Evolutionary conservation across 2,113 vertebrate genomes (phyloP).

Genomic region (Sinocyclocheilus grahami): DNA sequence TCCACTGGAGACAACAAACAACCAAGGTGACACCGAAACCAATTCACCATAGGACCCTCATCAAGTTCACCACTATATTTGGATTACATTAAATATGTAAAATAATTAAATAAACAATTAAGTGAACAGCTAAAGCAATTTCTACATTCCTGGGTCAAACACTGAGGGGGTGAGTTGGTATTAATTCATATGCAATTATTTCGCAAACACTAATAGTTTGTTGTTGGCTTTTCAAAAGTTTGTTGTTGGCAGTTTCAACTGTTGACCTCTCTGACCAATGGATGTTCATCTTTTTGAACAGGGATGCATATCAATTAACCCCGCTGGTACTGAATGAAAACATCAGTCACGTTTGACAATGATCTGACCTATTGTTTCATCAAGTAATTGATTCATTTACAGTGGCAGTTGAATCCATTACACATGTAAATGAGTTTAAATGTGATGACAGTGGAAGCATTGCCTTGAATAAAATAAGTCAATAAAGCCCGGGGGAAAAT

Average conservation of each 20-base stretch:
- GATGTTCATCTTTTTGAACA: neutral
- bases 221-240: neutral
- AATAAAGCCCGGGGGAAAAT: neutral
- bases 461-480: neutral
- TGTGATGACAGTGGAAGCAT: neutral
- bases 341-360: neutral
- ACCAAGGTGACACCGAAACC: neutral
- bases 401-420: neutral
- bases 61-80: neutral
- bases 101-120: neutral
- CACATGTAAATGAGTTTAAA: neutral
- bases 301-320: conserved; percentile 29
- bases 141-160: neutral
- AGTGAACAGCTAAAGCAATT: conserved; percentile 17
- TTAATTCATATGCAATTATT: conserved; percentile 25
- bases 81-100: conserved; percentile 12
- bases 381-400: conserved; percentile 2
- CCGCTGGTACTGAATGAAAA: neutral
- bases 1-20: neutral
- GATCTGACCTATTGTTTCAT: neutral
- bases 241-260: conserved; percentile 1
- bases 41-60: neutral
- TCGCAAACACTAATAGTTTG: neutral
- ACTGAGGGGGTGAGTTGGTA: conserved; percentile 2
- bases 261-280: neutral